Conservation (phyloP, 2,113 vertebrate species). For the Ellobius talpinus region DNA sequence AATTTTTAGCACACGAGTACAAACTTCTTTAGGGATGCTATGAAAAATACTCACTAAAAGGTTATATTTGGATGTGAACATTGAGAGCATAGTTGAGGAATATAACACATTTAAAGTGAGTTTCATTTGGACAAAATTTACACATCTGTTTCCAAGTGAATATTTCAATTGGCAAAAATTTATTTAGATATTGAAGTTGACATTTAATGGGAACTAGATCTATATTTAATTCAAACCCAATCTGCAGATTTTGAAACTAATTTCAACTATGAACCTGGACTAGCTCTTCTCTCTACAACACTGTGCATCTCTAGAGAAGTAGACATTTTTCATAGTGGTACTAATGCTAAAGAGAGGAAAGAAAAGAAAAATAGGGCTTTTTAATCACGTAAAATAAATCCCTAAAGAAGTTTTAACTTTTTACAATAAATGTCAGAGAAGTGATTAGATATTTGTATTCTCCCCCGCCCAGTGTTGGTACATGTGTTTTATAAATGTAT, state of each 20-base stretch:
- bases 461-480: no score
- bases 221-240: not conserved
- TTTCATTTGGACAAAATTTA: not conserved
- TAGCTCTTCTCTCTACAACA: not conserved
- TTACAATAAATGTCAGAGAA: not conserved
- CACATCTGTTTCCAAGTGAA: not conserved
- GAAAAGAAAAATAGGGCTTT: not conserved
- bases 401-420: not conserved
- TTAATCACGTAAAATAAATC: not conserved
- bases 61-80: not conserved
- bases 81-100: not conserved
- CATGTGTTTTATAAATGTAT: not conserved
- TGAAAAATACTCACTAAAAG: not conserved
- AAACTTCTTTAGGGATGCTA: not conserved
- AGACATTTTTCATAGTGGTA: no score
- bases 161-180: not conserved
- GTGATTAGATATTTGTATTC: not conserved
- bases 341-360: not conserved
- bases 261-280: not conserved
- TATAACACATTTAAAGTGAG: not conserved
- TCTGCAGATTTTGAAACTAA: not conserved
- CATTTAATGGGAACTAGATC: not conserved
- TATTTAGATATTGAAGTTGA: not conserved
- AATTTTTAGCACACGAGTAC: not conserved
- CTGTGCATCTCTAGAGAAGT: not conserved